Percentiles rank a stretch among this genome's conserved stretches.
Evolutionary conservation across 2,113 vertebrate species (phyloP).

Genomic region (Oxygymnocypris stewartii): DNA sequence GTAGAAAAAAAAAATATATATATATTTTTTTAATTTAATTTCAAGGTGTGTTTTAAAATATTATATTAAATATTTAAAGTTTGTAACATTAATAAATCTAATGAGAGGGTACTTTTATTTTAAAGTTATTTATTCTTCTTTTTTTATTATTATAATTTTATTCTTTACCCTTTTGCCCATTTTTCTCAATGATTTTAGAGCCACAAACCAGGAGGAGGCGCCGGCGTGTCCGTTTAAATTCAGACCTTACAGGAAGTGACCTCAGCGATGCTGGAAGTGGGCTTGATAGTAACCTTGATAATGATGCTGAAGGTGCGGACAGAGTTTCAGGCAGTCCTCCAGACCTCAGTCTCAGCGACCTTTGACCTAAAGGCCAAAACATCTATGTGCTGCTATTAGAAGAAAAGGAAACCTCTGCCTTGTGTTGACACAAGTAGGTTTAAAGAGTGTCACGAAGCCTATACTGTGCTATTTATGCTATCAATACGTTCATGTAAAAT

Average conservation of each 20-base stretch:
- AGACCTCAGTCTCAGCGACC: slow-evolving; percentile 77
- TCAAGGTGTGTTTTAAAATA: background rate
- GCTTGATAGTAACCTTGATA: slow-evolving; percentile 61
- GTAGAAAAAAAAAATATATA: too few species aligned
- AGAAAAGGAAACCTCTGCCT: background rate
- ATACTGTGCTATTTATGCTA: background rate
- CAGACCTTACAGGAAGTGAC: slow-evolving; percentile 63
- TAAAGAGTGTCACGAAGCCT: background rate
- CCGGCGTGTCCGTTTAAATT: slow-evolving; percentile 44
- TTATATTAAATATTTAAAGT: too few species aligned
- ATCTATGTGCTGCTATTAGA: background rate
- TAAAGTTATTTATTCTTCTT: background rate
- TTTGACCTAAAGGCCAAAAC: slow-evolving; percentile 62
- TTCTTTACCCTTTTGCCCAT: background rate
- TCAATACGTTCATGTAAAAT: background rate
- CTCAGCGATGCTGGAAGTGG: slow-evolving; percentile 64
- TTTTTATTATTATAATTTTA: too few species aligned
- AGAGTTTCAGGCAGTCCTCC: slow-evolving; percentile 64
- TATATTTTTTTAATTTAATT: background rate
- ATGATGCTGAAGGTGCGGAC: slow-evolving; percentile 56
- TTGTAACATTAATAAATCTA: background rate
- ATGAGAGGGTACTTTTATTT: background rate
- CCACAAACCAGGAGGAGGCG: slow-evolving; percentile 10
- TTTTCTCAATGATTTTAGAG: slow-evolving; percentile 19
- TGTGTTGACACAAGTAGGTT: background rate